phyloP scores from a whole-genome alignment of 2,113 vertebrate species.

The Lutjanus erythropterus region DNA sequence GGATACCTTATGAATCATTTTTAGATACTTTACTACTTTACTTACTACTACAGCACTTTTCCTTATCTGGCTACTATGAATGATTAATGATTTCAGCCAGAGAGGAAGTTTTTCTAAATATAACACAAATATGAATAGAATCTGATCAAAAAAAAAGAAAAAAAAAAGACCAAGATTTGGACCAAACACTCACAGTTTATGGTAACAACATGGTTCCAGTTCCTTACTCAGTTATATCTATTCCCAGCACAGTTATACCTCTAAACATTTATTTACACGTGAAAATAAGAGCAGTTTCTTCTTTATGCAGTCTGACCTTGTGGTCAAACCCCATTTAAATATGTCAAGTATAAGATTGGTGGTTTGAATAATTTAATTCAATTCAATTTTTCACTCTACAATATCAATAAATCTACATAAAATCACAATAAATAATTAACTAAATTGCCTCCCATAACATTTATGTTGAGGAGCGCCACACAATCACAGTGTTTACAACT shows the following conservation, averaged over 20 bases:
- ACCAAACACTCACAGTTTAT: background rate
- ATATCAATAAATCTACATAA: constrained; percentile 11
- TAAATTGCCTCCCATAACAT: background rate
- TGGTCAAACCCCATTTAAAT: constrained; percentile 23
- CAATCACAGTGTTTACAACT: background rate
- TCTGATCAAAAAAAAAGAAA: background rate
- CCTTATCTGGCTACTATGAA: background rate
- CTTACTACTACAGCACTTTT: background rate
- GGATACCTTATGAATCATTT: constrained; percentile 17
- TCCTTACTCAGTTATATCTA: background rate
- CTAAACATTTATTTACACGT: background rate
- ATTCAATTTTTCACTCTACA: background rate
- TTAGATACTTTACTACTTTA: background rate
- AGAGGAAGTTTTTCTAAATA: background rate
- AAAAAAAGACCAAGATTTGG: no score
- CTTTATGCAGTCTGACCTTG: constrained; percentile 8
- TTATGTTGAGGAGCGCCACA: background rate
- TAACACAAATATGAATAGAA: background rate
- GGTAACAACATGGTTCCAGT: background rate
- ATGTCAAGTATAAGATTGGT: constrained; percentile 32
- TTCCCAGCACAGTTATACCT: background rate
- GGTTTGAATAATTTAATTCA: background rate
- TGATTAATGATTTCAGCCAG: background rate
- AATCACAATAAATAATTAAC: constrained; percentile 1
- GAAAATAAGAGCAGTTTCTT: background rate